A percentile compares a stretch with the other conserved stretches of the same genome.
phyloP scores from a whole-genome alignment of 1,140 invertebrate genomes.

The Ylistrum balloti region DNA sequence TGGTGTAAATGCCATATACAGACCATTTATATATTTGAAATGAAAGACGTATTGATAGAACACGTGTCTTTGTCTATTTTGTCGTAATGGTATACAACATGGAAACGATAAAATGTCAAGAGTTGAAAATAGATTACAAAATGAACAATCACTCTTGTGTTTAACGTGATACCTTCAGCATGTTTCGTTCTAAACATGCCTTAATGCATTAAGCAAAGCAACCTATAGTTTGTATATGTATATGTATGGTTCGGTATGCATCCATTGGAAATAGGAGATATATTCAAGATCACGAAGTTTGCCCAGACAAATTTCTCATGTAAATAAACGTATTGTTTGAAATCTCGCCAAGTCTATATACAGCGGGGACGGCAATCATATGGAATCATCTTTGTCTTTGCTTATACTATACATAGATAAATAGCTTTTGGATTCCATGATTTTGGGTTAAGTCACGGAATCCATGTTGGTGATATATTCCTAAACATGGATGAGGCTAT shows the following conservation, averaged over 20 bases:
- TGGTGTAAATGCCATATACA: neutral
- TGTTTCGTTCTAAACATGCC: neutral
- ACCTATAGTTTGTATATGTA: neutral
- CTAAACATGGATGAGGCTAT: neutral
- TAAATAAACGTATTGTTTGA: constrained; percentile 33
- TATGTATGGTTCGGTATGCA: neutral
- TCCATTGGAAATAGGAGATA: neutral
- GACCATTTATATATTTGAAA: neutral
- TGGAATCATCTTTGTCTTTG: neutral
- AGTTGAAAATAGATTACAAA: neutral
- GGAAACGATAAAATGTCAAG: neutral
- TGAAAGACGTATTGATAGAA: neutral
- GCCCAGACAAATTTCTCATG: constrained; percentile 23
- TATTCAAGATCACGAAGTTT: neutral
- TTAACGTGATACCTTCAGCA: neutral
- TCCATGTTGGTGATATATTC: neutral
- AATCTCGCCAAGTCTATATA: neutral
- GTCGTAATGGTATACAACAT: neutral
- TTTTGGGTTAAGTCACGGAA: neutral
- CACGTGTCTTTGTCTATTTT: neutral
- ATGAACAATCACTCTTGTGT: neutral
- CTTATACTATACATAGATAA: neutral
- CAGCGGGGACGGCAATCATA: neutral
- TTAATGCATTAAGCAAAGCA: neutral
- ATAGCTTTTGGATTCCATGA: neutral